Base-by-base conservation (phyloP, 2,888 invertebrate species). In the Dryomyza anilis region DNA sequence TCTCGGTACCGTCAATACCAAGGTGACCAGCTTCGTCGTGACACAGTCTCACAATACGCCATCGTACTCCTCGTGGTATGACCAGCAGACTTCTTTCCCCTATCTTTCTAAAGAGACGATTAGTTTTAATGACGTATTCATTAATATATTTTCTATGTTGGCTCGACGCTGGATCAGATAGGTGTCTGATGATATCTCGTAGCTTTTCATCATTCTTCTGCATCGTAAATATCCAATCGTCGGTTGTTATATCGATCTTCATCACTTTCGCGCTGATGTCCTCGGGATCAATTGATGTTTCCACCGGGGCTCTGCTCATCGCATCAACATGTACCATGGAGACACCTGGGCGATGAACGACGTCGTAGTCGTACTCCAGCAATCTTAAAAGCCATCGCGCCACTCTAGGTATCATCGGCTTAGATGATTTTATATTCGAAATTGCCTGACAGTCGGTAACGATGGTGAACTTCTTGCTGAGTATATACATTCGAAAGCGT, bases 301-400 rank as follows among this genome's bases (percentile, higher is more conserved):
- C 56, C 3, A 63, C 61, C 21, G 69, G 69, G 16, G 60, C 50
- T 66, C 78, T 21, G 67, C 74, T 76, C 61, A 78, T 64, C 39
- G 77, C 68, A 33, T 80, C 79, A 0, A 78, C 78, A 64, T 80
- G 79, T 53, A 63, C 19, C 76, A 81, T 78, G 60, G 69, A 55
- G 2, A 65, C 63, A 14, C 73, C 72, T 8, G 70, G 58, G 46
- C 70, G 25, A 50, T 50, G 25, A 50, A 50, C 12, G 14, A 66
- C 7, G 55, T 5, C 5, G 6, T 39, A 33, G 7, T 36, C 43
- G 19, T 33, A 39, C 33, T 66, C 66, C 46, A 70, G 55, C 4
- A 65, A 16, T 8, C 62, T 59, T 1, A 64, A 50, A 30, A 65
- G 57, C 25, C 68, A 67, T 8, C 69, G 65, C 43, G 69, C 53